These are phyloP conservation scores for Alcis repandata DNA, from an alignment of 2,888 invertebrate genomes.

Conservation along the genomic window DNA sequence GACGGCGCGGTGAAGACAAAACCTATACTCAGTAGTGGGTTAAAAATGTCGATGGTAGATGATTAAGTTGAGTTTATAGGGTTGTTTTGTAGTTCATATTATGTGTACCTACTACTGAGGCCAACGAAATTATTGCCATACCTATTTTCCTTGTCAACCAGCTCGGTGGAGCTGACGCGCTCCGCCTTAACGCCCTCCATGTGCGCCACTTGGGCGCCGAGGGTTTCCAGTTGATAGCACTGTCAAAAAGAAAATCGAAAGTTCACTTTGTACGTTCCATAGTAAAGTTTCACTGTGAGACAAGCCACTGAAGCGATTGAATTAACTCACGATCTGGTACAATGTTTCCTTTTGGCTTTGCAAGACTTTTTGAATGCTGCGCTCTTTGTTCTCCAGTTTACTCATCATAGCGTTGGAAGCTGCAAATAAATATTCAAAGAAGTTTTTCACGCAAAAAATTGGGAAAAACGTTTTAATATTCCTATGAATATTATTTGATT, in stretches of 20 bases:
- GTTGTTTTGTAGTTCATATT: too few relatives aligned
- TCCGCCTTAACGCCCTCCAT: constrained; percentile 79
- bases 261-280: neutral
- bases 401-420: constrained; percentile 77
- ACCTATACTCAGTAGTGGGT: too few relatives aligned
- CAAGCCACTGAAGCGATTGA: neutral
- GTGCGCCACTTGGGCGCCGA: constrained; percentile 73
- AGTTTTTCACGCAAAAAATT: too few relatives aligned
- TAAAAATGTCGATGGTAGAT: too few relatives aligned
- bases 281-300: neutral
- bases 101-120: too few relatives aligned
- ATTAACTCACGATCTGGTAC: constrained; percentile 85
- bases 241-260: constrained; percentile 37
- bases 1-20: too few relatives aligned
- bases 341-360: constrained; percentile 86
- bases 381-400: constrained; percentile 79
- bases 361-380: constrained; percentile 78
- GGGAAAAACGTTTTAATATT: too few relatives aligned
- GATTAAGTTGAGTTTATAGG: too few relatives aligned
- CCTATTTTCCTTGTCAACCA: constrained; percentile 74
- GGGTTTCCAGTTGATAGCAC: constrained; percentile 81
- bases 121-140: constrained; percentile 33
- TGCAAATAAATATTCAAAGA: constrained; percentile 47
- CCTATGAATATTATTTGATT: too few relatives aligned
- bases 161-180: constrained; percentile 68